phyloP scores from a whole-genome alignment of 2,113 vertebrate species.

The Ameiurus melas region DNA sequence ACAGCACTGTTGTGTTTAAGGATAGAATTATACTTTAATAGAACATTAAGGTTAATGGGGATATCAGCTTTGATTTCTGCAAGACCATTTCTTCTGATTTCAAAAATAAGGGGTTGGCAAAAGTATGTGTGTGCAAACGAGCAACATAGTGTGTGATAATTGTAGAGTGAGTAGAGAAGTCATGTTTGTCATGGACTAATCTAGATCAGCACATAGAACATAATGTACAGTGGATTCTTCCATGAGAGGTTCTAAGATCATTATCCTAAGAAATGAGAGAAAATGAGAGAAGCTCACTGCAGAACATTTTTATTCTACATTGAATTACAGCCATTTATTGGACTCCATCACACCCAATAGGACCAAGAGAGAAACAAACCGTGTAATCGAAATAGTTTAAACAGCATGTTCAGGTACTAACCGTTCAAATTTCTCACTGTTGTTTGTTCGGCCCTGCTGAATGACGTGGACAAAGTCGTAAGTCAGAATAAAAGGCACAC shows the following conservation, averaged over 20 bases:
- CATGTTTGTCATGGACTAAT: background rate
- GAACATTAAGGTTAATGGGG: background rate
- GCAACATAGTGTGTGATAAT: background rate
- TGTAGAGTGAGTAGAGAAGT: background rate
- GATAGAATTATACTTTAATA: background rate
- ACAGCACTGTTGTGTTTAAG: background rate
- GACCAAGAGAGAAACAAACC: background rate
- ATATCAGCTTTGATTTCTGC: background rate
- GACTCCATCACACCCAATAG: background rate
- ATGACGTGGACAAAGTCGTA: constrained; percentile 98
- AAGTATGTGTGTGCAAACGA: background rate
- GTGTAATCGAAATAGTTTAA: background rate
- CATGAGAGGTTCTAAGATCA: background rate
- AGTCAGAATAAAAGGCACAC: constrained; percentile 96
- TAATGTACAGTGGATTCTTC: background rate
- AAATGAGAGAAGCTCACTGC: background rate
- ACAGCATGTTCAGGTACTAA: constrained; percentile 49
- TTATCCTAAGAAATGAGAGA: background rate
- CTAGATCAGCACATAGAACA: background rate
- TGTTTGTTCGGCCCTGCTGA: constrained; percentile 91
- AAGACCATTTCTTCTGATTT: background rate
- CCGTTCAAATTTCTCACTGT: constrained; percentile 98
- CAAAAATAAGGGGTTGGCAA: background rate
- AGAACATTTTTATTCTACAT: background rate
- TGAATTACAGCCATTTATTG: background rate